Conservation (phyloP, 2,113 vertebrate genomes). For the Brachypteracias leptosomus region DNA sequence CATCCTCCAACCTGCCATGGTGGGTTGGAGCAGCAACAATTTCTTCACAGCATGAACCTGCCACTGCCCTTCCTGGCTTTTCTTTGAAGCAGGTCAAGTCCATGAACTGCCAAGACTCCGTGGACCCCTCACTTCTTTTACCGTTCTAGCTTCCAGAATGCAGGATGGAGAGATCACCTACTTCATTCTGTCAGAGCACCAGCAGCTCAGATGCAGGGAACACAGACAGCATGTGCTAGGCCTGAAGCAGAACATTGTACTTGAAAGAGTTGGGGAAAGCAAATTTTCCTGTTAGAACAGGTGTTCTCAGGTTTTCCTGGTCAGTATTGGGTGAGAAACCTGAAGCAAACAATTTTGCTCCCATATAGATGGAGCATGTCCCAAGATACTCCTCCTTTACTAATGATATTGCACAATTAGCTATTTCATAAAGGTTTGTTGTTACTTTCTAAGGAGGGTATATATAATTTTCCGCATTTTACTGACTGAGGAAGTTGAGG, state of each 20-base stretch:
- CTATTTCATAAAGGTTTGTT: background rate
- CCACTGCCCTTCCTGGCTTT: background rate
- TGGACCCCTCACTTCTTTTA: background rate
- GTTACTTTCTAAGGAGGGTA: background rate
- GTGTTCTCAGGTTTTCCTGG: background rate
- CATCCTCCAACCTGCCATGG: background rate
- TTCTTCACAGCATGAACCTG: slow-evolving; percentile 40
- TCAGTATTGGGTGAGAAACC: background rate
- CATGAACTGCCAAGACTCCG: background rate
- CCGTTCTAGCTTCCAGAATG: background rate
- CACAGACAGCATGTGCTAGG: background rate
- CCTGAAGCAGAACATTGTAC: background rate
- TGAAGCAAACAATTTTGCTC: background rate
- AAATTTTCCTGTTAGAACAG: background rate
- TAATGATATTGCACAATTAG: background rate
- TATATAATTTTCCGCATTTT: background rate
- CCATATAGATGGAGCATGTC: background rate
- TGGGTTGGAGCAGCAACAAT: slow-evolving; percentile 40
- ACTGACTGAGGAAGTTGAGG: background rate
- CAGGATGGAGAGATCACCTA: fast-evolving
- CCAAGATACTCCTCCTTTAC: background rate
- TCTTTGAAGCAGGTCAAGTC: slow-evolving; percentile 44
- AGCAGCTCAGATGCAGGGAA: background rate
- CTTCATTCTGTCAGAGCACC: background rate
- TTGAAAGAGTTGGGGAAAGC: background rate